These are phyloP conservation scores for Agapostemon virescens DNA, from an alignment of 2,888 invertebrate species.

Conservation along the genomic window DNA sequence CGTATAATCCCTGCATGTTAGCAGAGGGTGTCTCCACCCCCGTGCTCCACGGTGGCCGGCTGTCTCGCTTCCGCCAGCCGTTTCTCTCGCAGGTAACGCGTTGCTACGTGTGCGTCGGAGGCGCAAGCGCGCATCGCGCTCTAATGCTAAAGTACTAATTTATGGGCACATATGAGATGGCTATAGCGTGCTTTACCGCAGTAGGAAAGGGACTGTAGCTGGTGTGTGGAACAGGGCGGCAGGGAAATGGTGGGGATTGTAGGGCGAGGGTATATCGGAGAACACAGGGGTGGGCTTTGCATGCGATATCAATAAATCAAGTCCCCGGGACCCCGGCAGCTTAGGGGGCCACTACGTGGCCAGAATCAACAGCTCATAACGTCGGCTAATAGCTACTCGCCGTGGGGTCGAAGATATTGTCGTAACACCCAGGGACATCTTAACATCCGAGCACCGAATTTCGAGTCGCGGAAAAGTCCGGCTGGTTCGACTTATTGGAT, in stretches of 20 bases:
- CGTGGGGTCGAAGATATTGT: slow-evolving; percentile 79
- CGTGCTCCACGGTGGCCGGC: slow-evolving; percentile 42
- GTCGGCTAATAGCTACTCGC: slow-evolving; percentile 79
- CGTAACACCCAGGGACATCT: slow-evolving; percentile 78
- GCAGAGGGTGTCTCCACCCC: slow-evolving; percentile 69
- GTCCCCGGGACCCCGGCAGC: slow-evolving; percentile 78
- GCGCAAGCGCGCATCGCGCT: slow-evolving; percentile 70
- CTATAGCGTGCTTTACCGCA: slow-evolving; percentile 66
- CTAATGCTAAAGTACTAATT: slow-evolving; percentile 79
- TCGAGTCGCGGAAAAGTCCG: slow-evolving; percentile 53
- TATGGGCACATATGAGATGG: slow-evolving; percentile 76
- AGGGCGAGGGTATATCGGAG: slow-evolving; percentile 70
- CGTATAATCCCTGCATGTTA: slow-evolving; percentile 77
- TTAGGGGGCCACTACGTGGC: slow-evolving; percentile 80
- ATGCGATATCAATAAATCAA: slow-evolving; percentile 81
- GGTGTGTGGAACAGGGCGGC: slow-evolving; percentile 44
- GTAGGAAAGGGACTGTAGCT: slow-evolving; percentile 72
- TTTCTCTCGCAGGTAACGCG: slow-evolving; percentile 50
- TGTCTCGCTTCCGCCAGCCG: slow-evolving; percentile 50
- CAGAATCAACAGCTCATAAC: slow-evolving; percentile 81
- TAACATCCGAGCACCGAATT: slow-evolving; percentile 69
- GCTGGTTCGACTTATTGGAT: background rate
- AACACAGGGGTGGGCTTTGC: slow-evolving; percentile 79
- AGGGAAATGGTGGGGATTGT: slow-evolving; percentile 46
- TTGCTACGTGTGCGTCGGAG: slow-evolving; percentile 46